A percentile compares a stretch with the other conserved stretches of the same genome.
Conservation (phyloP, 2,113 vertebrate species). For the Dissostichus mawsoni region DNA sequence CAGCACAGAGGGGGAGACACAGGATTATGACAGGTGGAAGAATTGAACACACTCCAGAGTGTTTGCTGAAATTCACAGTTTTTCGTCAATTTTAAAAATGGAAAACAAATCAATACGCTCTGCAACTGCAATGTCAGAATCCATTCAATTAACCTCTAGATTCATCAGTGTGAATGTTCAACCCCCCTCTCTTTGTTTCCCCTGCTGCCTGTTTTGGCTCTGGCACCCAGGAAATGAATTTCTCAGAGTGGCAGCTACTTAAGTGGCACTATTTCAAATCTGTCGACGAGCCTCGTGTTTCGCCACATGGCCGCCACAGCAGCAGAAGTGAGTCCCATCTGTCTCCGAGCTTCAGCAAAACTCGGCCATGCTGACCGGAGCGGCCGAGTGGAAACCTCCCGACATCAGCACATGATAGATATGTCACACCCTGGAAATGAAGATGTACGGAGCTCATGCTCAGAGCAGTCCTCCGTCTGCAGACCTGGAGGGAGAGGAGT, state of each 20-base stretch:
- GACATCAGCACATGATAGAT: constrained; percentile 68
- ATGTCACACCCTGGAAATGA: constrained; percentile 75
- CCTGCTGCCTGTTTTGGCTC: constrained; percentile 19
- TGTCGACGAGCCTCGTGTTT: constrained; percentile 62
- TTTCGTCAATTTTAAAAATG: constrained; percentile 41
- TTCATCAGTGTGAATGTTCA: constrained; percentile 39
- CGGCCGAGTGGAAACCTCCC: constrained; percentile 62
- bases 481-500: constrained; percentile 29
- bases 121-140: constrained; percentile 40
- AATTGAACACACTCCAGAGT: constrained; percentile 45
- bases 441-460: constrained; percentile 51
- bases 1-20: constrained; percentile 37
- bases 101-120: constrained; percentile 51
- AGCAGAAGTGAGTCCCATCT: constrained; percentile 64
- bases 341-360: constrained; percentile 61
- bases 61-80: constrained; percentile 18
- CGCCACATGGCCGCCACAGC: constrained; percentile 35
- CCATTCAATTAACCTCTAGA: constrained; percentile 52
- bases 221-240: constrained; percentile 63
- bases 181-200: constrained; percentile 22
- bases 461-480: constrained; percentile 49
- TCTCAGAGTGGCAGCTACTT: constrained; percentile 61
- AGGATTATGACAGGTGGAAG: constrained; percentile 60
- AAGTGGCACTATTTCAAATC: constrained; percentile 73
- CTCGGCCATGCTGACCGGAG: constrained; percentile 56